These are phyloP conservation scores for Callionymus lyra DNA, from an alignment of 2,113 vertebrate species.

Conservation along the genomic window DNA sequence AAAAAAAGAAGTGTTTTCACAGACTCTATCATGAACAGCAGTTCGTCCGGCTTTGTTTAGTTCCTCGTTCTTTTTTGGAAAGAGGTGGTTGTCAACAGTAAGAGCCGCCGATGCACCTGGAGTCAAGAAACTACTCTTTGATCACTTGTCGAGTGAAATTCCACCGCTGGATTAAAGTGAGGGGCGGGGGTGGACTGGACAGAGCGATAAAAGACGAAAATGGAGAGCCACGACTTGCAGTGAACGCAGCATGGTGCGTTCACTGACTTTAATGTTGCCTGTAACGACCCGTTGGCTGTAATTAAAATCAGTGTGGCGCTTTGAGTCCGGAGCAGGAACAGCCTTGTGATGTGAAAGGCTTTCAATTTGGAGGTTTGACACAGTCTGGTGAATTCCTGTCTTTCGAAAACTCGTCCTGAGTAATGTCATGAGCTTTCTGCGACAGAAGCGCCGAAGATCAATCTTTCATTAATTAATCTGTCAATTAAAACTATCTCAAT, in stretches of 20 bases:
- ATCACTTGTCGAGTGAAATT: conserved; percentile 69
- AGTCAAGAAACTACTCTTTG: conserved; percentile 56
- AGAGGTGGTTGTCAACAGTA: conserved; percentile 53
- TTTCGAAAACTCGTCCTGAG: too few species aligned
- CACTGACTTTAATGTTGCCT: conserved; percentile 27
- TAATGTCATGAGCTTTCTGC: too few species aligned
- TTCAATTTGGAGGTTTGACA: too few species aligned
- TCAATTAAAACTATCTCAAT: too few species aligned
- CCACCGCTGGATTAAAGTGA: conserved; percentile 64
- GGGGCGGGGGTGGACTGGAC: conserved; percentile 31
- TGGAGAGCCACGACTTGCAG: too few species aligned
- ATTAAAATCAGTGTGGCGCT: conserved; percentile 54
- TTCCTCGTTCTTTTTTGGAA: conserved; percentile 22
- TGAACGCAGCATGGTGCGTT: conserved; percentile 16
- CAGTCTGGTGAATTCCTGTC: too few species aligned
- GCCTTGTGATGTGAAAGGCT: background rate
- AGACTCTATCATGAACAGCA: conserved; percentile 45
- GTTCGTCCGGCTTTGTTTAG: conserved; percentile 50
- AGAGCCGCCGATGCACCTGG: conserved; percentile 62
- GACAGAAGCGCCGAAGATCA: too few species aligned
- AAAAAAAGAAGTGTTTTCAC: conserved; percentile 32
- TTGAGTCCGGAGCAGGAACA: conserved; percentile 29
- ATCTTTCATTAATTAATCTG: too few species aligned
- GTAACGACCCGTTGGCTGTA: conserved; percentile 32
- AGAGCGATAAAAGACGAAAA: conserved; percentile 36